Percentiles rank a stretch among this genome's conserved stretches.
These are phyloP conservation scores for Rhaphigaster nebulosa DNA, from an alignment of 2,888 invertebrate genomes.

Conservation along the genomic window DNA sequence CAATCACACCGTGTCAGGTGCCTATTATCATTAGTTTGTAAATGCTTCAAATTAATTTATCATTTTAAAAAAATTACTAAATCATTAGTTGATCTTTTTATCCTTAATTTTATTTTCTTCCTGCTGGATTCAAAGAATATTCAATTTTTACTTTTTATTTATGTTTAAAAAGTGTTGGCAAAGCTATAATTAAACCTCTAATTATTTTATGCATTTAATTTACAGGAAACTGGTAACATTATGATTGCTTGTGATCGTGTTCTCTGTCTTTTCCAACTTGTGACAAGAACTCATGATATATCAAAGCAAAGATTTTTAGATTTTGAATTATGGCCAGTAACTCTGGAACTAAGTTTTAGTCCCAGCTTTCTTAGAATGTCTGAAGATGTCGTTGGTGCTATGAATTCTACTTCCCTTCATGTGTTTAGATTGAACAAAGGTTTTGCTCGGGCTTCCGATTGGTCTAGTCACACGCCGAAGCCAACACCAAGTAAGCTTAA, in stretches of 20 bases:
- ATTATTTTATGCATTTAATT: constrained; percentile 60
- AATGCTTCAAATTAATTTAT: constrained; percentile 68
- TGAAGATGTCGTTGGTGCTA: constrained; percentile 78
- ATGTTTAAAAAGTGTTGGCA: background rate
- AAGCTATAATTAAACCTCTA: background rate
- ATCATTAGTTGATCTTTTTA: no score
- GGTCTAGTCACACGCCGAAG: constrained; percentile 58
- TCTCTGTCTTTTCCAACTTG: constrained; percentile 74
- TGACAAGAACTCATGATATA: constrained; percentile 77
- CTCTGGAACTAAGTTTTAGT: constrained; percentile 76
- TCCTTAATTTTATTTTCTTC: no score
- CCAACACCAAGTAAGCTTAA: constrained; percentile 41
- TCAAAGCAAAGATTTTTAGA: constrained; percentile 79
- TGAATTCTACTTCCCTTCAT: constrained; percentile 75
- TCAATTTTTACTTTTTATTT: no score
- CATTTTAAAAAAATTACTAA: background rate
- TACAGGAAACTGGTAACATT: constrained; percentile 70
- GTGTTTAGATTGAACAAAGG: constrained; percentile 73
- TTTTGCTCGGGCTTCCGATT: constrained; percentile 62
- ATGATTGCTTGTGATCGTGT: constrained; percentile 70
- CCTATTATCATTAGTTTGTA: constrained; percentile 67
- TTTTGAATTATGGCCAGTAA: constrained; percentile 77
- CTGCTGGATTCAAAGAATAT: no score
- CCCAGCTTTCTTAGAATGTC: constrained; percentile 75
- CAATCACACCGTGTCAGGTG: constrained; percentile 75